These are phyloP conservation scores for Vombatus ursinus DNA, from an alignment of 2,113 vertebrate genomes.

Conservation along the genomic window DNA sequence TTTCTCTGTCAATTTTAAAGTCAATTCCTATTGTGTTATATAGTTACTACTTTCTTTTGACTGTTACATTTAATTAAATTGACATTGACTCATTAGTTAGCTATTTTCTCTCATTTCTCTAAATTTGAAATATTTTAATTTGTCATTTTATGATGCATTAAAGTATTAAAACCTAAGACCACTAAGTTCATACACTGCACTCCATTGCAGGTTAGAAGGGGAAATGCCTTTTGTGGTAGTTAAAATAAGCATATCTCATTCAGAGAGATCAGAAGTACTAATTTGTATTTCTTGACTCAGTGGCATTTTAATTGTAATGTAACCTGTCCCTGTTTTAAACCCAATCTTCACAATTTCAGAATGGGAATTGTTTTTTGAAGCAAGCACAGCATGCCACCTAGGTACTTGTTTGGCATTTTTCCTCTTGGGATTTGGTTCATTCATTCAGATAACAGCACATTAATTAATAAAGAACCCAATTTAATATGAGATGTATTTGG, in stretches of 20 bases:
- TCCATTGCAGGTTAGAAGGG: neutral
- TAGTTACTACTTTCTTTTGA: conserved; percentile 4
- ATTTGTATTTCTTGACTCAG: conserved; percentile 57
- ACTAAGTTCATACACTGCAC: conserved; percentile 3
- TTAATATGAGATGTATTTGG: conserved; percentile 66
- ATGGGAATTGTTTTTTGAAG: neutral
- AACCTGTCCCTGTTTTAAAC: conserved; percentile 62
- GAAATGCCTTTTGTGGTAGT: conserved; percentile 19
- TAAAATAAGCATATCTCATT: conserved; percentile 18
- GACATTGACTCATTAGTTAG: neutral
- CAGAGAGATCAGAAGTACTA: conserved; percentile 57
- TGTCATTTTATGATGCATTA: conserved; percentile 42
- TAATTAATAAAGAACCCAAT: conserved; percentile 61
- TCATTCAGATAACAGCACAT: conserved; percentile 61
- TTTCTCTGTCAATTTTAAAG: conserved; percentile 10
- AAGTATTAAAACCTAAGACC: conserved; percentile 19
- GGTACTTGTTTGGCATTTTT: conserved; percentile 63
- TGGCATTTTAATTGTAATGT: conserved; percentile 42
- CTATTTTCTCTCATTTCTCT: neutral
- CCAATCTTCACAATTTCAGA: conserved; percentile 46
- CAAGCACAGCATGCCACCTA: conserved; percentile 69
- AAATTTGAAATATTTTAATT: too few relatives aligned
- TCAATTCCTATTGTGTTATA: neutral
- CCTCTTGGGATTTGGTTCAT: conserved; percentile 47
- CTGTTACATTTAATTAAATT: conserved; percentile 17